Evolutionary conservation across 2,113 vertebrate species (phyloP), one percentile per base, ranked within the genome.

Genomic region (Siphamia tubifer): DNA sequence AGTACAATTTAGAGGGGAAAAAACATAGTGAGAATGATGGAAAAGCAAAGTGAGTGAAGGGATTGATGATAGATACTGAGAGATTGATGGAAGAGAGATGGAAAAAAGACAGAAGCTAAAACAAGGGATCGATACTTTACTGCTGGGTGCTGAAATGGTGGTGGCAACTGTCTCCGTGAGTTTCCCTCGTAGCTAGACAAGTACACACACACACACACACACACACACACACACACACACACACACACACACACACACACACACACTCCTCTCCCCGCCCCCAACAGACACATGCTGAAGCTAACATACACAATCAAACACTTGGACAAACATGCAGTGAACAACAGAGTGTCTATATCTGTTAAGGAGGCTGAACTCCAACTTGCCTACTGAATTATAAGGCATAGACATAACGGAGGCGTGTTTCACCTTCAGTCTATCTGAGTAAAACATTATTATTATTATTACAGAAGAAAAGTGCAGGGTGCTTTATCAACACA

Each of bases 101-200:
- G 51, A 68, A 71, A 49, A 71, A 51, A 79, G 66, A 78, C 43
- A 69, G 48, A 53, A 36, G 63, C 76, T 79, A 72, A 77, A 84
- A 77, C 63, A 58, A 43, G 62, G 63, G 72, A 88, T 90, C 86
- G 78, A 88, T 90, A 86, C 81, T 57, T 83, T 74, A 68, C 74
- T 77, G 84, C 73, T 76, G 57, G 64, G 53, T 83, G 79, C 72
- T 83, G 79, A 84, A 81, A 66, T 38, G 42, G 69, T 73, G 88
- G 84, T 85, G 82, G 79, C 82, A 88, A 87, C 78, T 84, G 83
- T 86, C 81, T 83, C 64, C 74, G 62, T 12, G 64, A 77, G 72
- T 81, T 89, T 85, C 70, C 72, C 74, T 54, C 64, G 63, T 39
- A 68, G 58, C 48, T 9, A 61, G 49, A 82, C 53, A 38, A 40